Evolutionary conservation across 2,888 invertebrate genomes (phyloP), one percentile per base, ranked within the genome.

Genomic region (Acronicta psi): DNA sequence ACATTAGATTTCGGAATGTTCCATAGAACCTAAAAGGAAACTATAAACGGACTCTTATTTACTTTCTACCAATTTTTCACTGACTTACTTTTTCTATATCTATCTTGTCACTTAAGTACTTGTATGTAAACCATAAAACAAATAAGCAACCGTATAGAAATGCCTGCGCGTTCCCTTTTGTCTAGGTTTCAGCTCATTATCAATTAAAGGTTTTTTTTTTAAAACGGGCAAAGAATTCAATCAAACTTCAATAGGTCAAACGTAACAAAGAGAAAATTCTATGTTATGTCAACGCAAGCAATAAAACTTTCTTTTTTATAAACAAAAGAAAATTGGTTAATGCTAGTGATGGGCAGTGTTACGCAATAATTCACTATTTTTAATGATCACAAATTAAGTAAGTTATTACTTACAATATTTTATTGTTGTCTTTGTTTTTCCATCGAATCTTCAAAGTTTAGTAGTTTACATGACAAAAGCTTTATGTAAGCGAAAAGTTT

Each of bases 251-350:
- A 14, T 16, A 14, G 14, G 10, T 42, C 2, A 4, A 42, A 50
- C 13, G 41, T 37, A 45, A 51, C 18, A 44, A 55, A 66, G 63
- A 59, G 54, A 69, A 75, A 67, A 61, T 17, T 41, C 38, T 10
- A 49, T 49, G 57, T 73, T 73, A 75, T 65, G 71, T 69, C 62
- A 65, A 71, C 47, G 38, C 29, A 59, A 58, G 36, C 23, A 59
- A 55, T 47, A 41, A 57, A 64, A 65, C 65, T 75, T 77, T 66
- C 65, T 66, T 65, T 62, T 76, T 73, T 62, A 64, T 53, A 62
- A 65, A 68, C 69, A 73, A 73, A 71, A 61, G 74, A 76, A 77
- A 71, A 71, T 20, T 53, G 57, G 34, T 44, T 25, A 20, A 36
- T 36, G 38, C 38, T 40, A 59, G 23, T n/a, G 47, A 61, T 46